Conservation (phyloP, 1,140 invertebrate genomes). For the Spodoptera litura region DNA sequence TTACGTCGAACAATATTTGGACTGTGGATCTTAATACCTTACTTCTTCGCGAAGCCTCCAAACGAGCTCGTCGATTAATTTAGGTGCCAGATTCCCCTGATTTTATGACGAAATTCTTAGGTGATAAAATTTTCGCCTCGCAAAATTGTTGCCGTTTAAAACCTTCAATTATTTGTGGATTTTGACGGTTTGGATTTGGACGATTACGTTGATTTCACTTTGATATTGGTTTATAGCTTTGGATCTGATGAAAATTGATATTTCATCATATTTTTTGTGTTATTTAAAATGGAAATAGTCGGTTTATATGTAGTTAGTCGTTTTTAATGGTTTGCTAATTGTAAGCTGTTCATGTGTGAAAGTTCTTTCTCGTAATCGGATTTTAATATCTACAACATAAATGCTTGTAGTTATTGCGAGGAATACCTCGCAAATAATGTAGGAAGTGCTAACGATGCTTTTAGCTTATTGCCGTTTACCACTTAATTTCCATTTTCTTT, state of each 20-base stretch:
- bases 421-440: too few relatives aligned
- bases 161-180: slow-evolving; percentile 35
- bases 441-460: too few relatives aligned
- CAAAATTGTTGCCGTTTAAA: slow-evolving; percentile 26
- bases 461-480: too few relatives aligned
- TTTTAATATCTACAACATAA: too few relatives aligned
- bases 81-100: slow-evolving; percentile 38
- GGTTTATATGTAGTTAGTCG: too few relatives aligned
- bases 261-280: slow-evolving; percentile 13
- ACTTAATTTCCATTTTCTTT: slow-evolving; percentile 11
- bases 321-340: too few relatives aligned
- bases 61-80: slow-evolving; percentile 38
- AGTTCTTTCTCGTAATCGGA: too few relatives aligned
- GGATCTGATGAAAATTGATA: slow-evolving; percentile 23
- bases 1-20: slow-evolving; percentile 38
- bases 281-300: background rate
- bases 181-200: too few relatives aligned
- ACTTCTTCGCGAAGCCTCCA: slow-evolving; percentile 18
- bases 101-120: slow-evolving; percentile 40
- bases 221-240: slow-evolving; percentile 29
- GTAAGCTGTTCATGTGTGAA: too few relatives aligned
- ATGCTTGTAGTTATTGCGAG: too few relatives aligned
- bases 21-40: slow-evolving; percentile 28
- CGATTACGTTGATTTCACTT: slow-evolving; percentile 31
- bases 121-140: slow-evolving; percentile 41